These are phyloP conservation scores for Synaphobranchus kaupii DNA, from an alignment of 2,797 vertebrate genomes.

Conservation along the genomic window DNA sequence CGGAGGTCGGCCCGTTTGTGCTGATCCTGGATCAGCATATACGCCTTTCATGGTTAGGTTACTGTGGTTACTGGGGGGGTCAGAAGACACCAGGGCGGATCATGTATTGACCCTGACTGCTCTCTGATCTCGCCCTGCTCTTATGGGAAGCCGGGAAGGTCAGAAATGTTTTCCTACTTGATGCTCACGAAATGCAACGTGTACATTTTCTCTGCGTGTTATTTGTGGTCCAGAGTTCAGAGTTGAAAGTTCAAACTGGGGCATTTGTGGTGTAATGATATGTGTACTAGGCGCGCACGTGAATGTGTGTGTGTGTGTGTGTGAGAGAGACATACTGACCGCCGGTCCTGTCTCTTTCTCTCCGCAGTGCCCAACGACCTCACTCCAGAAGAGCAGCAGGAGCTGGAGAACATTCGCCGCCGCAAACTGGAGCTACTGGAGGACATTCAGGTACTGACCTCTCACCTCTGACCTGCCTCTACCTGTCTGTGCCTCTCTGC, in stretches of 20 bases:
- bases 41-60: neutral
- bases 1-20: no score
- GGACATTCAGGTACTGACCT: constrained; percentile 85
- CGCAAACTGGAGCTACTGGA: constrained; percentile 92
- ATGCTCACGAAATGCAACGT: neutral
- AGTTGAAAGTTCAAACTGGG: neutral
- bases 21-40: neutral
- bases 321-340: neutral
- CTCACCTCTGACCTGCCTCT: neutral
- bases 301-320: constrained; percentile 22
- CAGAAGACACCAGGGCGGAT: neutral
- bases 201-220: neutral
- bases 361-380: constrained; percentile 87
- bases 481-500: neutral
- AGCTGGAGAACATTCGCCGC: constrained; percentile 90
- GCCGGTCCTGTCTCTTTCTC: constrained; percentile 16
- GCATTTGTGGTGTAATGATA: constrained; percentile 21
- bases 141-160: neutral
- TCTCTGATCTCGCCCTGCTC: neutral
- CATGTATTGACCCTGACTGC: neutral
- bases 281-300: constrained; percentile 13
- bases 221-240: neutral
- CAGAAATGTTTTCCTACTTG: neutral
- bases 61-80: neutral
- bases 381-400: constrained; percentile 90